A percentile compares a stretch with the other conserved stretches of the same genome.
Conservation (phyloP, 1,140 invertebrate genomes). For the Hylaeus anthracinus region DNA sequence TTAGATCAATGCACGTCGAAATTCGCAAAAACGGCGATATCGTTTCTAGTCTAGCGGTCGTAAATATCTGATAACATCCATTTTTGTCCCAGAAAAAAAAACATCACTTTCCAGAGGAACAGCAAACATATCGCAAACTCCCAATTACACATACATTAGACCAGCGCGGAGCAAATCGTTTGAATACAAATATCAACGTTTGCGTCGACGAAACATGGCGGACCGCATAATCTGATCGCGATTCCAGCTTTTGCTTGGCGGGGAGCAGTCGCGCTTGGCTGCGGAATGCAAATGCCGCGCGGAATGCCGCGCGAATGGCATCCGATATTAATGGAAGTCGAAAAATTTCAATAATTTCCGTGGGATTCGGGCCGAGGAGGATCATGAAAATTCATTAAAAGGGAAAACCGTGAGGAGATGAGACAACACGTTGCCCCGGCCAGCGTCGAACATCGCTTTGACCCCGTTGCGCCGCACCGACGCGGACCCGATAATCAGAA, state of each 20-base stretch:
- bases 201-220: not conserved
- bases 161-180: not conserved
- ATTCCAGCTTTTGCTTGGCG: no score
- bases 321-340: constrained; percentile 6
- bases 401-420: not conserved
- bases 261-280: not conserved
- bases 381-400: constrained; percentile 32
- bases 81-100: not conserved
- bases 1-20: constrained; percentile 7
- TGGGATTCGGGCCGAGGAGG: not conserved
- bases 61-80: constrained; percentile 26
- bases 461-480: constrained; percentile 10
- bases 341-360: constrained; percentile 23
- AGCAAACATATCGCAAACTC: not conserved
- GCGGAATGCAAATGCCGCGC: constrained; percentile 7
- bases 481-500: constrained; percentile 31
- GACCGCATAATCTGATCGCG: constrained; percentile 3
- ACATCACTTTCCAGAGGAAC: not conserved
- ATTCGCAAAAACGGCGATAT: constrained; percentile 7
- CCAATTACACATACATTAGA: not conserved
- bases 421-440: not conserved
- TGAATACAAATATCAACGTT: not conserved
- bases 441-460: constrained; percentile 14
- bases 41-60: no score
- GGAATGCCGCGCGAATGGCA: not conserved